Evolutionary conservation across 2,797 vertebrate species (phyloP).

Genomic region (Amblyraja radiata): DNA sequence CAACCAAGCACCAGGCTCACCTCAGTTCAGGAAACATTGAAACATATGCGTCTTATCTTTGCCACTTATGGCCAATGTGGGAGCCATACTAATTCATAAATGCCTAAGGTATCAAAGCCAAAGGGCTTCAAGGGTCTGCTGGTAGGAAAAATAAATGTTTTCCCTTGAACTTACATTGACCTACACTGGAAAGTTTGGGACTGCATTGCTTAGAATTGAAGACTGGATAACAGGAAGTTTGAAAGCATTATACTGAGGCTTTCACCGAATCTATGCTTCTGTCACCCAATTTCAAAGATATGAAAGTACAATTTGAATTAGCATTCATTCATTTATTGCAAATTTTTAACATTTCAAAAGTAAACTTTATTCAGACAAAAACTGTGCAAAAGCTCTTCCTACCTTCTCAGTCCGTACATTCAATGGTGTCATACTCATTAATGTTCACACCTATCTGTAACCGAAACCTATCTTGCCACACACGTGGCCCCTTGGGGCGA

Average conservation of each 20-base stretch:
- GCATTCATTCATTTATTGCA: not conserved
- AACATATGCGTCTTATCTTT: not conserved
- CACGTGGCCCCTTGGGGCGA: too few species aligned
- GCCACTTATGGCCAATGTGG: not conserved
- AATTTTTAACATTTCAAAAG: too few species aligned
- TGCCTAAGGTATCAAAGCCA: not conserved
- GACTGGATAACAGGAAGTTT: not conserved
- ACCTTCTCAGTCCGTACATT: too few species aligned
- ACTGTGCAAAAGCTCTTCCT: too few species aligned
- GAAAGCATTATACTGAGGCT: not conserved
- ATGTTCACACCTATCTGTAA: too few species aligned
- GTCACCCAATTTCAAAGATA: not conserved
- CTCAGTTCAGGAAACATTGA: not conserved
- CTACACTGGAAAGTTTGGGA: not conserved
- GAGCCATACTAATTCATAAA: not conserved
- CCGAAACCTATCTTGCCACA: too few species aligned
- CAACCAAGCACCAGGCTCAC: not conserved
- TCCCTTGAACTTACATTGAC: not conserved
- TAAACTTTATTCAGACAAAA: too few species aligned
- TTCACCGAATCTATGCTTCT: not conserved
- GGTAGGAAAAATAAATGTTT: not conserved
- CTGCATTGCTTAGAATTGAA: not conserved
- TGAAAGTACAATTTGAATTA: not conserved
- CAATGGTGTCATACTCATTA: too few species aligned
- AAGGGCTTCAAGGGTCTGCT: too few species aligned